Base-by-base conservation (phyloP, 1,140 invertebrate genomes). In the Rhopalosiphum padi region DNA sequence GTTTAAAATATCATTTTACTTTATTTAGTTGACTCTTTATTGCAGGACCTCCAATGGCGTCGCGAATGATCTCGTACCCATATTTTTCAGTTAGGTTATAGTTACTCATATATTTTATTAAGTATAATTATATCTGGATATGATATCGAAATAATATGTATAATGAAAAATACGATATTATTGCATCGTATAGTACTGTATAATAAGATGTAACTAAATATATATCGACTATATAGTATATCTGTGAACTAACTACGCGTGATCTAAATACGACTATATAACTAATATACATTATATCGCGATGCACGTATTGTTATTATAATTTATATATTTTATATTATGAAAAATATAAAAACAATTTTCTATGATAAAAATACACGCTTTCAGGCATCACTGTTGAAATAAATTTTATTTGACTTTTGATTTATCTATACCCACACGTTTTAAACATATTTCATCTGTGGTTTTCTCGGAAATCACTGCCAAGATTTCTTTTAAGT, bases 381-480 rank as follows among this genome's bases (percentile, higher is more conserved):
- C n/a, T 77, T 77, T 77, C 60, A 77, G 11, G 77, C 35, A 37
- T 37, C 35, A 83, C 35, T 83, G 77, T 83, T 83, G 77, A 37
- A 83, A 83, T 83, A 37, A 83, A 83, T 37, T 37, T 35, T 83
- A n/a, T 87, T 87, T 87, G 86, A 87, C 86, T 48, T 87, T 87
- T 87, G 86, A 87, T n/a, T 87, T 25, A 30, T 48, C 86, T 87
- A 87, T 87, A 83, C 77, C n/a, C 22, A 51, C 30, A n/a, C 6
- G 48, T 48, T 87, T 87, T 48, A n/a, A 77, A 87, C 46, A 48
- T 87, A 87, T 87, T 87, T 87, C 18, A 87, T 87, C 46, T 48
- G 86, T 1, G 86, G 30, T 43, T 85, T 85, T 25, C 37, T 41
- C 7, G n/a, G 83, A 23, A 85, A 85, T 85, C 83, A 85, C 43